Conservation (phyloP, 2,113 vertebrate genomes). For the Xiphias gladius region DNA sequence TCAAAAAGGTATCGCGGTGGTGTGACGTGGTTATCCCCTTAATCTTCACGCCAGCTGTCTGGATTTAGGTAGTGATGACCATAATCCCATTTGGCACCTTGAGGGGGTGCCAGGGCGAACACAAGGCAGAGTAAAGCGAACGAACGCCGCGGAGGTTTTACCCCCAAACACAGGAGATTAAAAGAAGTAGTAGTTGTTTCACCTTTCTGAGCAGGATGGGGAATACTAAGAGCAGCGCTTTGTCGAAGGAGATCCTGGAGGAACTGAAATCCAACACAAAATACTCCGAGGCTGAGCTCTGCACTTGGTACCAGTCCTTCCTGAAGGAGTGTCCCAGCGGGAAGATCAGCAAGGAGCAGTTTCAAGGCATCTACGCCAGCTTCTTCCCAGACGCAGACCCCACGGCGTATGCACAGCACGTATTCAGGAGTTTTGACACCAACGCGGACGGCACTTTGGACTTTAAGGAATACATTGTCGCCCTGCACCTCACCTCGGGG, state of each 20-base stretch:
- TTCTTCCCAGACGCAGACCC: slow-evolving; percentile 88
- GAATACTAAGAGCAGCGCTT: slow-evolving; percentile 86
- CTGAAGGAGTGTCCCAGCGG: slow-evolving; percentile 87
- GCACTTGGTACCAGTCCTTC: slow-evolving; percentile 87
- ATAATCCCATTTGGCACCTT: slow-evolving; percentile 78
- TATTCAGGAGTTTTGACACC: slow-evolving; percentile 89
- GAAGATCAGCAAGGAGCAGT: slow-evolving; percentile 85
- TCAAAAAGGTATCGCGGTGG: slow-evolving; percentile 62
- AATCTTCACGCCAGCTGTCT: slow-evolving; percentile 83
- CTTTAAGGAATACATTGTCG: slow-evolving; percentile 90
- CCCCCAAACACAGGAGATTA: slow-evolving; percentile 5
- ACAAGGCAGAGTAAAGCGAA: slow-evolving; percentile 16
- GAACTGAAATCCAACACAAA: slow-evolving; percentile 88
- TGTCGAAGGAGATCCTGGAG: slow-evolving; percentile 87
- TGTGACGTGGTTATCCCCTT: slow-evolving; percentile 82
- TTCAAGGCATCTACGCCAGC: slow-evolving; percentile 87
- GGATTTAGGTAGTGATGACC: slow-evolving; percentile 81
- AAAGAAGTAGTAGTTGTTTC: neutral
- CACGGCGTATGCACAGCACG: slow-evolving; percentile 85
- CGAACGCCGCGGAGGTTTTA: slow-evolving; percentile 25
- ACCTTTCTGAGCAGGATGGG: slow-evolving; percentile 78
- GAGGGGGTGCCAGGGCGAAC: slow-evolving; percentile 18
- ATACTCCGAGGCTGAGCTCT: slow-evolving; percentile 84
- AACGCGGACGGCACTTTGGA: slow-evolving; percentile 88
- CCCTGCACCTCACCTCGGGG: slow-evolving; percentile 88